These are phyloP conservation scores for Labroides dimidiatus DNA, from an alignment of 2,797 vertebrate species.

Conservation along the genomic window DNA sequence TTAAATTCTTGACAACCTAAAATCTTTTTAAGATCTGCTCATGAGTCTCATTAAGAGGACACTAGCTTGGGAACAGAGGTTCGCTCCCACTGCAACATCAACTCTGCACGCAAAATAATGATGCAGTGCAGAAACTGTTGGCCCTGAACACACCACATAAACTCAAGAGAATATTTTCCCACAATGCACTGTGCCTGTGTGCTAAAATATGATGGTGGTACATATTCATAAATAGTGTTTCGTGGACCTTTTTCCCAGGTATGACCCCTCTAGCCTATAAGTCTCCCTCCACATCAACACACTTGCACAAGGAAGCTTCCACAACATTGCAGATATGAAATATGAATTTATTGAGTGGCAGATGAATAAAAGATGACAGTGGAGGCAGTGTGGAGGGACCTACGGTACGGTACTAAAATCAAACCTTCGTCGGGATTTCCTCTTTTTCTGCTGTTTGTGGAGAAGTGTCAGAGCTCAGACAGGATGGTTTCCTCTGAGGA, in stretches of 20 bases:
- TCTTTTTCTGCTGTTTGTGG: slow-evolving; percentile 37
- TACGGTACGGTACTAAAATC: slow-evolving; percentile 55
- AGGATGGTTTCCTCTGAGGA: slow-evolving; percentile 30
- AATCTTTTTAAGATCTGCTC: too few species aligned
- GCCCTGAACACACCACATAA: too few species aligned
- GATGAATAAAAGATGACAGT: slow-evolving; percentile 72
- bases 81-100: not conserved
- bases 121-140: not conserved
- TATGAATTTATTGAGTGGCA: slow-evolving; percentile 55
- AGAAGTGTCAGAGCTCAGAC: slow-evolving; percentile 52
- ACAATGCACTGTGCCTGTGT: too few species aligned
- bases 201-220: not conserved
- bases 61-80: too few species aligned
- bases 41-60: too few species aligned
- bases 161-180: too few species aligned
- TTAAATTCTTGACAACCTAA: too few species aligned
- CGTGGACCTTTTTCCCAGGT: not conserved
- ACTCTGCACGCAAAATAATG: not conserved
- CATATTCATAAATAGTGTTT: slow-evolving; percentile 1
- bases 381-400: slow-evolving; percentile 39
- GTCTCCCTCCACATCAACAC: slow-evolving; percentile 5
- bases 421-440: slow-evolving; percentile 58
- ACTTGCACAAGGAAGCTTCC: slow-evolving; percentile 24
- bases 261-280: not conserved
- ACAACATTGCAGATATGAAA: slow-evolving; percentile 48